Evolutionary conservation across 1,140 invertebrate species (phyloP), one percentile per base, ranked within the genome.

Genomic region (Periplaneta americana): DNA sequence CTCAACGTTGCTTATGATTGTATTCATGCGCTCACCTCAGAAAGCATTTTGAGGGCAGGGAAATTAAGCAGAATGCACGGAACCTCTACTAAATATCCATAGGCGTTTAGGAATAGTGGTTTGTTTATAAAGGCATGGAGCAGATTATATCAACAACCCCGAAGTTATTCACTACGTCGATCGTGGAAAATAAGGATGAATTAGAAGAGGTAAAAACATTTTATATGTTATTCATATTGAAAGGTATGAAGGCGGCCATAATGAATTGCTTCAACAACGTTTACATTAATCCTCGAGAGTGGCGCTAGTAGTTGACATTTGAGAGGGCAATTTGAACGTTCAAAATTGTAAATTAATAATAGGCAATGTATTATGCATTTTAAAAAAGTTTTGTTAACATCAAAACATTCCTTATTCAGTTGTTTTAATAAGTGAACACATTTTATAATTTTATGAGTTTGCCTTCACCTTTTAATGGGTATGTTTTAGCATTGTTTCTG

Each of bases 101-200:
- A 75, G 74, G 37, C 39, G 36, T 32, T 76, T 57, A 81, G 32
- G 36, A 28, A 36, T 34, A 75, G 75, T 28, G 34, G 18, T 78
- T 78, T 32, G 81, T 77, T 81, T 34, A 13, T 74, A 33, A 75
- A 81, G 83, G 80, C 78, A 86, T 86, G 85, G 85, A 84, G 35
- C 82, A 83, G 74, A 79, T 66, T 36, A 85, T 84, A 83, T 76
- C 84, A 75, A 83, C 80, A 82, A 78, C 82, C 80, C 86, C 85
- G 75, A 83, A 85, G 79, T 74, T 88, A 75, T 85, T 87, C 80
- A 74, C 80, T 79, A 82, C 82, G 32, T 85, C 84, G 77, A 79
- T 85, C 76, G 83, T 88, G 48, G 87, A 88, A 75, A 83, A 82
- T 34, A 86, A 84, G 81, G 87, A 88, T 84, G 87, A 88, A 66